Base-by-base conservation (phyloP, 1,140 invertebrate genomes). In the Paraescarpia echinospica region DNA sequence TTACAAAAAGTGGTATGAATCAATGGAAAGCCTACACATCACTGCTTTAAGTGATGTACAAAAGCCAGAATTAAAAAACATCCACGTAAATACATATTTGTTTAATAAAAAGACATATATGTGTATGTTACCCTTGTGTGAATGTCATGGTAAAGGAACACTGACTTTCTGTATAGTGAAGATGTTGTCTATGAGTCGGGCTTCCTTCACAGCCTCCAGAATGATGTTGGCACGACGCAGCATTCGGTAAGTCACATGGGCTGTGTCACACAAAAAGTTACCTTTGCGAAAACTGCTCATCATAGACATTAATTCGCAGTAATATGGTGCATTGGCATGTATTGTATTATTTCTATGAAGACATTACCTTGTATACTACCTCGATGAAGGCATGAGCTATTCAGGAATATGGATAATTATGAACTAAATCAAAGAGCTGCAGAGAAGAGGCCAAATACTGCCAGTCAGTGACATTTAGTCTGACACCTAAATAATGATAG, bases 141-240 rank as follows among this genome's bases (percentile, higher is more conserved):
- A 77, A 88, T 89, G 88, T 77, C 59, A 77, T 77, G 59, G 59
- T 31, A 77, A 77, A 6, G 22, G 22, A 77, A 2, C 1, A 91
- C 51, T 92, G 94, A 97, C 95, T 94, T 97, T 97, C 93, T 96
- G 90, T 34, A 93, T 34, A 31, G 90, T 77, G 89, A 93, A 88
- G 33, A 96, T 94, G 94, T 97, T 96, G 91, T 97, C 96, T 92
- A 97, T 96, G 14, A 97, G 96, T 95, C 97, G 96, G 34, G 96
- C 95, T 93, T 97, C 94, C 90, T 97, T 96, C 1, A 98, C 96
- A 41, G 96, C 94, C 93, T 97, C 96, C 35, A 97, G 96, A 92
- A 98, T 97, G 89, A 97, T 95, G 94, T 97, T 97, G 14, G 97
- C 96, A 93, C 97, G 95, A 93, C 96, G 96, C 33, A 97, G 93